phyloP scores from a whole-genome alignment of 1,140 invertebrate genomes.

The Drosophila carrolli region DNA sequence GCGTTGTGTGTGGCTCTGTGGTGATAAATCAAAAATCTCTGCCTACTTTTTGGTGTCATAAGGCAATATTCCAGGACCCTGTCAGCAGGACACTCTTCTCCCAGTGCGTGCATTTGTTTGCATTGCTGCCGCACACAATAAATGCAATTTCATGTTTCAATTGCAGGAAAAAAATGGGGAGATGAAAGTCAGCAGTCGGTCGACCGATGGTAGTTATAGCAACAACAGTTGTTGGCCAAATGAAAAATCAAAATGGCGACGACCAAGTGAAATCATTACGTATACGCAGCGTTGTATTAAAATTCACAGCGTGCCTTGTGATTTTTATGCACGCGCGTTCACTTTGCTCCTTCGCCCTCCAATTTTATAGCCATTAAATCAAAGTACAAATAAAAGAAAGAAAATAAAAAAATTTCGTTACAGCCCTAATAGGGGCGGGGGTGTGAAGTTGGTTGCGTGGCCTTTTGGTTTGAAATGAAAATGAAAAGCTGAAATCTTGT shows the following conservation, averaged over 20 bases:
- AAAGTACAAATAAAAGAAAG: conserved; percentile 78
- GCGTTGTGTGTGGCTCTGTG: conserved; percentile 1
- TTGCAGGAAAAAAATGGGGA: conserved; percentile 45
- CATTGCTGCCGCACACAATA: conserved; percentile 55
- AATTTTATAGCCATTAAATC: conserved; percentile 79
- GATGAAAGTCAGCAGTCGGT: conserved; percentile 41
- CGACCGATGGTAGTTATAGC: conserved; percentile 19
- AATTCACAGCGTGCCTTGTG: conserved; percentile 69
- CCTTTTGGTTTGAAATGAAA: conserved; percentile 64
- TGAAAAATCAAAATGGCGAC: conserved; percentile 57
- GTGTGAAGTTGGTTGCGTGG: conserved; percentile 13
- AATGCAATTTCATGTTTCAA: conserved; percentile 68
- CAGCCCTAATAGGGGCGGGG: conserved; percentile 49
- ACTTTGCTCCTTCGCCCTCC: conserved; percentile 15
- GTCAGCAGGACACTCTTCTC: conserved; percentile 3
- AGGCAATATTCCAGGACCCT: conserved; percentile 33
- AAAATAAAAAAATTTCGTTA: conserved; percentile 74
- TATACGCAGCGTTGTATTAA: conserved; percentile 73
- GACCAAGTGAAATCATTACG: conserved; percentile 61
- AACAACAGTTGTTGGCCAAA: conserved; percentile 29
- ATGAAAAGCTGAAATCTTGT: conserved; percentile 73
- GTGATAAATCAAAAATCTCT: conserved; percentile 74
- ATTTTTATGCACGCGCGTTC: conserved; percentile 63
- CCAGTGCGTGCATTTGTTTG: conserved; percentile 47
- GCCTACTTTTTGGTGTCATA: conserved; percentile 72